Base-by-base conservation (phyloP, 2,888 invertebrate genomes). In the Arctia plantaginis region DNA sequence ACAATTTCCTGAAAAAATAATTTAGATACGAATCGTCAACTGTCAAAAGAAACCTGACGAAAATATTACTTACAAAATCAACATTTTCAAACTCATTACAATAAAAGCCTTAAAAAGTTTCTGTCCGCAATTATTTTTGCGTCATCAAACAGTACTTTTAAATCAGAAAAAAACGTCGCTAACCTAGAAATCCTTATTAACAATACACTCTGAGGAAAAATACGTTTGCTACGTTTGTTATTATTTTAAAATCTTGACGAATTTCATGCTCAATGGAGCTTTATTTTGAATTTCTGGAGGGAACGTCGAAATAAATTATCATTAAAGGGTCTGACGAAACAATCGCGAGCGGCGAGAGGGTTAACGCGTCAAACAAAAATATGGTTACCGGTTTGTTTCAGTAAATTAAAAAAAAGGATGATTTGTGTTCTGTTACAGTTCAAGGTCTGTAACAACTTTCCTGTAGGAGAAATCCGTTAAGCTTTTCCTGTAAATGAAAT, bases 221-320 rank as follows among this genome's bases (percentile, higher is more conserved):
- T 75, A 80, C 76, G 77, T 75, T n/a, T 74, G 79, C 67, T 73
- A 75, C 74, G 69, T 66, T 80, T 78, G 20, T 59, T 35, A 78
- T 83, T 81, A 83, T 85, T 86, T 81, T 77, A 76, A 74, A 80
- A 83, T 82, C 85, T 77, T 88, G 87, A 88, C 82, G 83, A 81
- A 88, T 86, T 77, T 33, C 71, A 75, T 78, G 74, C 76, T 69
- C 81, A 71, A 78, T 71, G 71, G 27, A 65, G 78, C 78, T 84
- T 84, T 83, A 78, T 80, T 76, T 77, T 80, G 80, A 85, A 80
- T 87, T 88, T 86, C 85, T 86, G 30, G 79, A 76, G 70, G 78
- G 73, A 80, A 77, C 62, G 70, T 59, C 81, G 76, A 88, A 86
- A 90, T 89, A 88, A 89, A 90, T 89, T 90, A 89, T 88, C 85